Evolutionary conservation across 2,888 invertebrate genomes (phyloP), one percentile per base, ranked within the genome.

Genomic region (Desoria tigrina): DNA sequence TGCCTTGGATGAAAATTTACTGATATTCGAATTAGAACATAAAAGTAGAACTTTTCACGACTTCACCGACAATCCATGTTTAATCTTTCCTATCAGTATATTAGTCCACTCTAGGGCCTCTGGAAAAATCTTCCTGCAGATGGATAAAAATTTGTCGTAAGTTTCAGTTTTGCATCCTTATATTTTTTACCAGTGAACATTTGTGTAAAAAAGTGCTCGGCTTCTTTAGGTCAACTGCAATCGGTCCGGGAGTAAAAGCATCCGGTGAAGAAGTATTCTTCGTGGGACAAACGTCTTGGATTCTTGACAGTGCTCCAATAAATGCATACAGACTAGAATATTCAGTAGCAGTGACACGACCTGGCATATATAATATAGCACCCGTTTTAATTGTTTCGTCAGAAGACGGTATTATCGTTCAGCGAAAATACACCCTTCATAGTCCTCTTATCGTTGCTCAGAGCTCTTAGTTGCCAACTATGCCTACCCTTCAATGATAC

Each of bases 341-440:
- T 63, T 68, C 60, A 14, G 63, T 72, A 2, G 68, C 66, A 14
- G 45, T 75, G 18, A 65, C 71, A 1, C 63, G 70, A 55, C 75
- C 74, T 23, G 75, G 75, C 18, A 61, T 75, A 9, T 74, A 68
- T 51, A 75, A 75, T 42, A 64, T 72, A 16, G 75, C 71, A 26
- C 75, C 75, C 9, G 32, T 59, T 6, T 45, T 75, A 2, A 61
- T 50, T 23, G 69, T 74, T 9, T 16, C 54, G 7, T 28, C n/a
- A 7, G 7, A 26, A 28, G n/a, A n/a, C 21, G 32, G 32, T 28
- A 2, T 4, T 26, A 68, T 63, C 16, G 61, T 42, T n/a, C 65
- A 66, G 56, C 60, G 68, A 23, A 64, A 51, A 3, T 69, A 69
- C 54, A 59, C 65, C 11, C 60, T 73, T 21, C 73, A 73, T 57